Base-by-base conservation (phyloP, 1,140 invertebrate genomes). In the Laupala kohalensis region DNA sequence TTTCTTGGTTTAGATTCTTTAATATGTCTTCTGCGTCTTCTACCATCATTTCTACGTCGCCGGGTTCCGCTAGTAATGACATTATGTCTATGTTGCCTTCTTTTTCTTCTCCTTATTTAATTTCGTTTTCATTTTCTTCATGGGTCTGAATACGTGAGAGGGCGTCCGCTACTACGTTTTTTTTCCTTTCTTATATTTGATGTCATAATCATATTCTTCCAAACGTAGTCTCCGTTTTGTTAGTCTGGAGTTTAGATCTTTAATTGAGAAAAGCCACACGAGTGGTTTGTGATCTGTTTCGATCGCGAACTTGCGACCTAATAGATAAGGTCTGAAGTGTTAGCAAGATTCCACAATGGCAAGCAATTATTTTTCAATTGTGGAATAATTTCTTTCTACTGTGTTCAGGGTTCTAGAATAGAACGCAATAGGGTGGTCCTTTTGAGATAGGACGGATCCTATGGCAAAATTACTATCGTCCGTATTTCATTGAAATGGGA, bases 311-410 rank as follows among this genome's bases (percentile, higher is more conserved):
- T 77, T 71, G 6, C 25, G 75, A 13, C 75, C 76, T 26, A 76
- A 74, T 6, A 83, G 69, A 74, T 77, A 83, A 23, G 73, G 69
- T 64, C 73, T 37, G 66, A 79, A 80, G 24, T 78, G 73, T 67
- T 78, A 72, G 3, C 80, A 74, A 0, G 76, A 78, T 73, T 73
- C 76, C 6, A 82, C 69, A 6, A 70, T 71, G 0, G 70, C 64
- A 0, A 73, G 24, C 2, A 67, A 25, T 64, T 73, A 25, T 74
- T 12, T 27, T 76, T 71, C 83, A 79, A 25, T 78, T 71, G 6
- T 63, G 75, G 26, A 73, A 75, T 69, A 76, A 73, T 73, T 71
- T 26, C 3, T 4, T 68, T 75, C 75, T 29, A 71, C 70, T 29
- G 73, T 37, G 66, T 75, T 77, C n/a, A 77, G 67, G 5, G 70